Conservation (phyloP, 2,797 vertebrate genomes). For the Avahi laniger region DNA sequence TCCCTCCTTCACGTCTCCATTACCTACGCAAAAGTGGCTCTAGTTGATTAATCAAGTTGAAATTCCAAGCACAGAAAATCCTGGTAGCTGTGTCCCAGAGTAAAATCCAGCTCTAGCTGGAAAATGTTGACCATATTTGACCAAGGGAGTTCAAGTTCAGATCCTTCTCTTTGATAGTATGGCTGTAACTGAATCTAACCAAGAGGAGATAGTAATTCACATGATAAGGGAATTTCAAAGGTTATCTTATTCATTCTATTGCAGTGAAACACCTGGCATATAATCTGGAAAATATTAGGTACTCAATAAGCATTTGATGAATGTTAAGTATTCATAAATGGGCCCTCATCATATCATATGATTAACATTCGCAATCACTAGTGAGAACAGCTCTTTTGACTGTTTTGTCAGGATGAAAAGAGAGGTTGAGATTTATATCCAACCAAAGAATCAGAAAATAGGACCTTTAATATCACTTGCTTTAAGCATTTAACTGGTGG, state of each 20-base stretch:
- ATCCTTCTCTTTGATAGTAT: background rate
- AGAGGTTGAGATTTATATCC: background rate
- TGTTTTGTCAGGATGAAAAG: background rate
- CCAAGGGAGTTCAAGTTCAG: conserved; percentile 21
- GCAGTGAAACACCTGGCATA: background rate
- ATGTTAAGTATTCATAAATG: conserved; percentile 8
- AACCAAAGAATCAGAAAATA: background rate
- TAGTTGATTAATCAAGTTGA: conserved; percentile 69
- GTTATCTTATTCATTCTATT: background rate
- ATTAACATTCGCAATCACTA: background rate
- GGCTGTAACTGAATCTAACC: background rate
- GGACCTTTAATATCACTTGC: background rate
- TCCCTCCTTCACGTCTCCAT: background rate
- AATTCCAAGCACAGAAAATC: conserved; percentile 43
- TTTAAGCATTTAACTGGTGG: background rate
- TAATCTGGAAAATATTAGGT: background rate
- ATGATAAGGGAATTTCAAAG: background rate
- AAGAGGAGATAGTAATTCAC: background rate
- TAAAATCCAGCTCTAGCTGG: conserved; percentile 49
- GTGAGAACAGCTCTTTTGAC: background rate
- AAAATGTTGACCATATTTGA: background rate
- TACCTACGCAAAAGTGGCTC: background rate
- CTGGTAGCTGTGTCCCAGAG: background rate
- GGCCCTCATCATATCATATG: background rate
- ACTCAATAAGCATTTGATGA: background rate